phyloP scores from a whole-genome alignment of 1,140 invertebrate species.

The Brachionus manjavacas region DNA sequence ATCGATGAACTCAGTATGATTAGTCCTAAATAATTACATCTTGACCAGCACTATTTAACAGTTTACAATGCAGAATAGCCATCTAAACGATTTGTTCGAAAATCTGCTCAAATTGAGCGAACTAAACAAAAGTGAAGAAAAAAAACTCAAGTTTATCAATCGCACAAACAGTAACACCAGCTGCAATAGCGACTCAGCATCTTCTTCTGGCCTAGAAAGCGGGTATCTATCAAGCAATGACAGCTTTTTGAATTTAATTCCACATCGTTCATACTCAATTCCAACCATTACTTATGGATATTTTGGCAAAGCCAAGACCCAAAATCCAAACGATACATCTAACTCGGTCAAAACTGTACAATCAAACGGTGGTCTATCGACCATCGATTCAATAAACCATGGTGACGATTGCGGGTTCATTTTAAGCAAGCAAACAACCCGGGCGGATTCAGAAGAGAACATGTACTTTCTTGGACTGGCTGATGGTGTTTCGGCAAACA shows the following conservation, averaged over 20 bases:
- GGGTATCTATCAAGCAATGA: constrained; percentile 28
- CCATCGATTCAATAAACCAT: not conserved
- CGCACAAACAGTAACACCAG: constrained; percentile 24
- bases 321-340: not conserved
- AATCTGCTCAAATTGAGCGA: constrained; percentile 14
- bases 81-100: not conserved
- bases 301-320: constrained; percentile 5
- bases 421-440: not conserved
- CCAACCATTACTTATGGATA: constrained; percentile 26
- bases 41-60: not conserved
- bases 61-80: not conserved
- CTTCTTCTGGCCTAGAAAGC: constrained; percentile 11
- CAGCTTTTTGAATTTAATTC: constrained; percentile 13
- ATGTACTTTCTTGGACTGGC: constrained; percentile 30
- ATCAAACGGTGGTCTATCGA: not conserved
- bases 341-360: not conserved
- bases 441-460: not conserved
- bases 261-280: not conserved
- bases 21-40: not conserved
- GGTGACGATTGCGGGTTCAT: constrained; percentile 10
- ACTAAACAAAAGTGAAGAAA: not conserved
- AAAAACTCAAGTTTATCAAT: not conserved
- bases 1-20: not conserved
- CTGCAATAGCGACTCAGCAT: not conserved
- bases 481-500: constrained; percentile 37